Percentiles rank a stretch among this genome's conserved stretches.
These are phyloP conservation scores for Pogonomyrmex barbatus DNA, from an alignment of 1,140 invertebrate species.

Conservation along the genomic window DNA sequence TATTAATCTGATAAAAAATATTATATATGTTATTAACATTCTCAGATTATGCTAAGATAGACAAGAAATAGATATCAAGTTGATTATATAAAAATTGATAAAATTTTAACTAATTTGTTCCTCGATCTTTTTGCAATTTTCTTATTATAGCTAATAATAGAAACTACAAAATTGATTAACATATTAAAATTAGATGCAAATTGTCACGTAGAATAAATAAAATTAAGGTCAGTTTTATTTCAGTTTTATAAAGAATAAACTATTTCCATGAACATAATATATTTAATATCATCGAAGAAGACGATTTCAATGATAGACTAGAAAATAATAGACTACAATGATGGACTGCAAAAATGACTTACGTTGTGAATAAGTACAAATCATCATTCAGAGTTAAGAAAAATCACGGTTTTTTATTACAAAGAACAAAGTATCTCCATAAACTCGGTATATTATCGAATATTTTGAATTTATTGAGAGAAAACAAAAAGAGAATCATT, in stretches of 20 bases:
- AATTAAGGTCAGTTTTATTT: background rate
- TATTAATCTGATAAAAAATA: background rate
- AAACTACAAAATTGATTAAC: background rate
- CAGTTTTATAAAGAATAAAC: background rate
- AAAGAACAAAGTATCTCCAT: background rate
- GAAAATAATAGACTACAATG: background rate
- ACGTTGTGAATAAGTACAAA: background rate
- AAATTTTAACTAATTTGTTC: background rate
- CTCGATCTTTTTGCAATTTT: background rate
- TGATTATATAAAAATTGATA: background rate
- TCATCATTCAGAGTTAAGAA: background rate
- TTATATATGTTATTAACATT: background rate
- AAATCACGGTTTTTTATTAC: background rate
- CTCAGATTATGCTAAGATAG: background rate
- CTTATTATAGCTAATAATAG: background rate
- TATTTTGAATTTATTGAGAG: background rate
- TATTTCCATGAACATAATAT: background rate
- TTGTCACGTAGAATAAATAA: background rate
- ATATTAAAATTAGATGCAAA: background rate
- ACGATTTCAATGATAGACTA: background rate
- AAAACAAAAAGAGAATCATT: background rate
- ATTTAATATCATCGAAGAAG: background rate
- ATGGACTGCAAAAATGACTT: background rate
- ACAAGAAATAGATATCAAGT: background rate
- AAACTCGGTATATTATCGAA: background rate